Percentiles rank a stretch among this genome's conserved stretches.
phyloP scores from a whole-genome alignment of 2,888 invertebrate species.

The Perizoma affinitatum region DNA sequence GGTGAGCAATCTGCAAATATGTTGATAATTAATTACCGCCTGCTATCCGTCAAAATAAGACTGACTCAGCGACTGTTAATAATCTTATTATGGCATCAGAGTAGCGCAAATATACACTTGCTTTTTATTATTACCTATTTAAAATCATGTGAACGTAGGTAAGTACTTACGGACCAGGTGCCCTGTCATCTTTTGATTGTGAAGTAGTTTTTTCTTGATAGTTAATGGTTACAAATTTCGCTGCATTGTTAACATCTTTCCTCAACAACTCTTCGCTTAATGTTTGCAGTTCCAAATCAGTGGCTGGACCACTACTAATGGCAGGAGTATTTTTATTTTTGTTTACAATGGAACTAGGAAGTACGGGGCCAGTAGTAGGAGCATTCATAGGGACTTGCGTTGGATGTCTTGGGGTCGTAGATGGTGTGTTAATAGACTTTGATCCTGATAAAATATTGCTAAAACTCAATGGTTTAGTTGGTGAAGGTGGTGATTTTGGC shows the following conservation, averaged over 20 bases:
- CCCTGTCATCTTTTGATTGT: slow-evolving; percentile 87
- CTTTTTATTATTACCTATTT: slow-evolving; percentile 5
- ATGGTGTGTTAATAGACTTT: slow-evolving; percentile 47
- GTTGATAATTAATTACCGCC: background rate
- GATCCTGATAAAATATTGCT: slow-evolving; percentile 63
- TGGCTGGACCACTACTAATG: slow-evolving; percentile 54
- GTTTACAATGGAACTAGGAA: slow-evolving; percentile 77
- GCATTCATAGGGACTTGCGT: slow-evolving; percentile 40
- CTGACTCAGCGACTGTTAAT: slow-evolving; percentile 13
- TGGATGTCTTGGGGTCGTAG: slow-evolving; percentile 49
- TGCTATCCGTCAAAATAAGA: slow-evolving; percentile 16
- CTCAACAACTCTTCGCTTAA: slow-evolving; percentile 88
- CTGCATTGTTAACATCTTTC: slow-evolving; percentile 90
- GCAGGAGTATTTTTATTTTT: slow-evolving; percentile 55
- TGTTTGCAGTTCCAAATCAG: slow-evolving; percentile 86
- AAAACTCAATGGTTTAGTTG: slow-evolving; percentile 62
- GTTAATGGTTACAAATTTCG: slow-evolving; percentile 87
- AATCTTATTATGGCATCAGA: background rate
- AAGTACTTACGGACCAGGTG: slow-evolving; percentile 88
- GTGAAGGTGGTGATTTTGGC: slow-evolving; percentile 40
- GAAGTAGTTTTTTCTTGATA: slow-evolving; percentile 90
- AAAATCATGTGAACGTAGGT: background rate
- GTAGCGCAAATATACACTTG: background rate
- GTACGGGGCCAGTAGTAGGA: slow-evolving; percentile 48
- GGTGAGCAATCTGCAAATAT: slow-evolving; percentile 85